Conservation (phyloP, 2,113 vertebrate species). For the Nothobranchius kuhntae region DNA sequence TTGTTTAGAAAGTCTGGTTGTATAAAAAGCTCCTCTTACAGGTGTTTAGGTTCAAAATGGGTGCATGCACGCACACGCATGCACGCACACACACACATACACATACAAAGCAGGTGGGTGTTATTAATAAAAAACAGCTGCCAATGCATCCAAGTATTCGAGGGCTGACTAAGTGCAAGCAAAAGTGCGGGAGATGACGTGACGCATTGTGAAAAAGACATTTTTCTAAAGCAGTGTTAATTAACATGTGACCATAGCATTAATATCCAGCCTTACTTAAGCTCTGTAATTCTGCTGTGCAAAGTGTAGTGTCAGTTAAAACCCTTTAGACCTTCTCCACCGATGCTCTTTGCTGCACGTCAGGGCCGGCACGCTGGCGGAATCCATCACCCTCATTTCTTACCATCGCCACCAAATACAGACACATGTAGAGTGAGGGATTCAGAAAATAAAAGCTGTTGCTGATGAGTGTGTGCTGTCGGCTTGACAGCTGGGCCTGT, state of each 20-base stretch:
- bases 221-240: slow-evolving; percentile 67
- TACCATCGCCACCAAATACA: neutral
- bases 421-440: neutral
- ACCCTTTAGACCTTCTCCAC: slow-evolving; percentile 45
- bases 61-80: slow-evolving; percentile 1
- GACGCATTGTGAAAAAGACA: slow-evolving; percentile 60
- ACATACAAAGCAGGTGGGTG: slow-evolving; percentile 52
- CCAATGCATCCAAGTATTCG: slow-evolving; percentile 22
- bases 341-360: slow-evolving; percentile 31
- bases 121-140: slow-evolving; percentile 55
- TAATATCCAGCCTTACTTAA: slow-evolving; percentile 62
- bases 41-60: slow-evolving; percentile 69
- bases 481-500: slow-evolving; percentile 5
- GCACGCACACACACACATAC: slow-evolving; percentile 15
- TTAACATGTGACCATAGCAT: slow-evolving; percentile 65
- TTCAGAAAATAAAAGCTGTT: slow-evolving; percentile 3
- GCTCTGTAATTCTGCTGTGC: slow-evolving; percentile 57
- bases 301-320: slow-evolving; percentile 69
- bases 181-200: slow-evolving; percentile 23
- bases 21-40: slow-evolving; percentile 68
- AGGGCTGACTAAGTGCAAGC: slow-evolving; percentile 18
- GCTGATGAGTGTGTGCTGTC: neutral
- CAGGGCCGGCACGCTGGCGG: slow-evolving; percentile 28
- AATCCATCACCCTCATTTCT: slow-evolving; percentile 18
- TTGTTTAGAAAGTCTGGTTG: slow-evolving; percentile 67